Percentiles rank a stretch among this genome's conserved stretches.
phyloP scores from a whole-genome alignment of 1,140 invertebrate species.

The Parasteatoda tepidariorum region DNA sequence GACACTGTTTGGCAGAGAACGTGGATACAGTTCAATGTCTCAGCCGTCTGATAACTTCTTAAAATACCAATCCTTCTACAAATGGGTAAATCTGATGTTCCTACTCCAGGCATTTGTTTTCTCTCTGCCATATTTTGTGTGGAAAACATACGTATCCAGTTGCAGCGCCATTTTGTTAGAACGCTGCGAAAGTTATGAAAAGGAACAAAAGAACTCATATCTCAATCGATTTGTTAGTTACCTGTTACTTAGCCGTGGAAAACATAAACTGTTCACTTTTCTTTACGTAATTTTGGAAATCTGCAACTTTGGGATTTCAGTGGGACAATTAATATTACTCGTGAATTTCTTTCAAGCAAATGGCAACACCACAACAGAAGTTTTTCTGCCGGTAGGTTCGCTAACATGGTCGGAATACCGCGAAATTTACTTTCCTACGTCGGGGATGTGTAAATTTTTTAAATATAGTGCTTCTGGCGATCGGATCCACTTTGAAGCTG shows the following conservation, averaged over 20 bases:
- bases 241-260: not conserved
- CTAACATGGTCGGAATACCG: conserved; percentile 7
- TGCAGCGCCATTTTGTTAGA: not conserved
- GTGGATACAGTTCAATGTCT: not conserved
- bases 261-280: not conserved
- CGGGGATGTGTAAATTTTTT: not conserved
- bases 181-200: not conserved
- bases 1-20: not conserved
- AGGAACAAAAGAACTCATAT: conserved; percentile 3
- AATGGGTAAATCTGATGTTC: conserved; percentile 9
- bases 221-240: not conserved
- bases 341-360: conserved; percentile 11
- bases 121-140: not conserved
- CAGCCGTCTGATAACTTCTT: not conserved
- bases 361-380: not conserved
- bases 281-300: not conserved
- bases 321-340: not conserved
- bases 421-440: conserved; percentile 15
- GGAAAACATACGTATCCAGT: conserved; percentile 5
- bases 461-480: not conserved
- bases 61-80: not conserved
- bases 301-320: not conserved
- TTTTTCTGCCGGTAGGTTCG: not conserved
- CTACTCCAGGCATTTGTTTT: conserved; percentile 4
- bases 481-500: not conserved